These are phyloP conservation scores for Heliconius ethilla DNA, from an alignment of 2,888 invertebrate genomes.

Conservation along the genomic window DNA sequence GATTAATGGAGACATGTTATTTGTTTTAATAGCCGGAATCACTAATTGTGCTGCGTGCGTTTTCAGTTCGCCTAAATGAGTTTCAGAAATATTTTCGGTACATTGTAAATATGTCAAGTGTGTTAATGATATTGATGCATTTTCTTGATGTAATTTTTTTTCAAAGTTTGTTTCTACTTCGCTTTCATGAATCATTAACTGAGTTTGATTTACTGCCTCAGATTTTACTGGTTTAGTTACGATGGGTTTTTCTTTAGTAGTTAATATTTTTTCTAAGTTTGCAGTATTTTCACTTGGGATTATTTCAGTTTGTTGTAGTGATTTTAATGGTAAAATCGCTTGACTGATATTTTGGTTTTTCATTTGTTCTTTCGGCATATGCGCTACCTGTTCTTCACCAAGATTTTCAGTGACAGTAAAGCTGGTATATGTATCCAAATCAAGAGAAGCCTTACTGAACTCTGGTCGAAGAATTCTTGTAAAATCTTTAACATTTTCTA, in stretches of 20 bases:
- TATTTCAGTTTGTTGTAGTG: slow-evolving; percentile 63
- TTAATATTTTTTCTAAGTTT: slow-evolving; percentile 35
- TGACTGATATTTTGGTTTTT: slow-evolving; percentile 66
- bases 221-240: slow-evolving; percentile 54
- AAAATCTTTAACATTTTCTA: slow-evolving; percentile 58
- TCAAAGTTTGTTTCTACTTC: slow-evolving; percentile 56
- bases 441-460: slow-evolving; percentile 53
- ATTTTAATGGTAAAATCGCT: slow-evolving; percentile 58
- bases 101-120: slow-evolving; percentile 68
- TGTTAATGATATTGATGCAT: slow-evolving; percentile 57
- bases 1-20: slow-evolving; percentile 62
- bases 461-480: slow-evolving; percentile 49
- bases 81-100: slow-evolving; percentile 65
- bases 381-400: slow-evolving; percentile 70
- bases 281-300: slow-evolving; percentile 58
- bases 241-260: slow-evolving; percentile 50
- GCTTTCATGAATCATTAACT: slow-evolving; percentile 61
- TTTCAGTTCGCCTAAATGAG: slow-evolving; percentile 57
- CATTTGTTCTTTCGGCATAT: slow-evolving; percentile 64
- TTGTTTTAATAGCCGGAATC: slow-evolving; percentile 57
- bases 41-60: slow-evolving; percentile 55
- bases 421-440: slow-evolving; percentile 60
- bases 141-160: slow-evolving; percentile 50
- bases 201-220: slow-evolving; percentile 58
- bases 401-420: slow-evolving; percentile 60